Evolutionary conservation across 2,888 invertebrate species (phyloP), one percentile per base, ranked within the genome.

Genomic region (Ethmia dodecea): DNA sequence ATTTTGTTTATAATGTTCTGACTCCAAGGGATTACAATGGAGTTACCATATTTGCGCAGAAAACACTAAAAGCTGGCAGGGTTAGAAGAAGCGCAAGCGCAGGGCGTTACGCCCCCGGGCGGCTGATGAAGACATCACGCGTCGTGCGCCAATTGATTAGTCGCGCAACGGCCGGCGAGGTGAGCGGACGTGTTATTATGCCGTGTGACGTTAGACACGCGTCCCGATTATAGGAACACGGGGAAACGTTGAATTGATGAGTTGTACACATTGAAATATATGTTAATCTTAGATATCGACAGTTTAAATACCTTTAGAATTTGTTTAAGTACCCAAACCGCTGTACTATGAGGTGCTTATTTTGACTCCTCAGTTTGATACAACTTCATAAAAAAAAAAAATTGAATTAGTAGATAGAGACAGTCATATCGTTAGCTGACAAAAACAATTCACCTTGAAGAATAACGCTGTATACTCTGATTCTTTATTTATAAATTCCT

Each of bases 81-180:
- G 36, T 43, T 45, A 47, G 48, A 49, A 47, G 48, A 49, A 50
- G 61, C 51, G 58, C 58, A 49, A 43, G 70, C 67, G 73, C 69
- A 72, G 74, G 83, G 83, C 83, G 81, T 78, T 73, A 65, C 78
- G 74, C 81, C 83, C 67, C 60, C 71, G 49, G 77, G 84, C 83
- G 63, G 53, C 79, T 79, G 81, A 86, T 86, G 84, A 84, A 84
- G 84, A 80, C 84, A 86, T 86, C 84, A 84, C 71, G 75, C 67
- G 65, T 71, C 72, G 5, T 12, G 63, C 69, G 67, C 67, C 81
- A 81, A 86, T 86, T 84, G 84, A 84, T 84, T 84, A 83, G 83
- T 74, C 71, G 77, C 84, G 84, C 77, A 77, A 78, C 84, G 74
- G 65, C 59, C 70, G 63, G 47, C 57, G 64, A 60, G 52, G 51